Percentiles rank a stretch among this genome's conserved stretches.
Conservation (phyloP, 2,888 invertebrate species). For the Brassicogethes aeneus region DNA sequence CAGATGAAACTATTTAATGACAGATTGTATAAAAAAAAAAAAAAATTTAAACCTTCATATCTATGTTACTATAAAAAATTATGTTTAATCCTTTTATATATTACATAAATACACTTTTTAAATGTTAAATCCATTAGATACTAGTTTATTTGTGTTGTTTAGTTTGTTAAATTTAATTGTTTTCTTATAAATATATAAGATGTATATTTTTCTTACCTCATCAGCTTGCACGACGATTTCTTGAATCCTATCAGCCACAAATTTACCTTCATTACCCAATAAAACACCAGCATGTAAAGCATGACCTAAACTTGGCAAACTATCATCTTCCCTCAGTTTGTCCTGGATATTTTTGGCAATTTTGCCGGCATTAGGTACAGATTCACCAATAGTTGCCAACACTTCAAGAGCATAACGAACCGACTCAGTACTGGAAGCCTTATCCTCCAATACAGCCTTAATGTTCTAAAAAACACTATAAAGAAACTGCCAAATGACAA, state of each 20-base stretch:
- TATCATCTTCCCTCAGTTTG: constrained; percentile 77
- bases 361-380: constrained; percentile 56
- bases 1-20: too few relatives aligned
- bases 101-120: too few relatives aligned
- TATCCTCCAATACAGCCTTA: constrained; percentile 53
- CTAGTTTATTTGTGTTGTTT: too few relatives aligned
- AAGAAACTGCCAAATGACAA: background rate
- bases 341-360: constrained; percentile 64
- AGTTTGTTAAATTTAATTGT: too few relatives aligned
- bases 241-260: constrained; percentile 69
- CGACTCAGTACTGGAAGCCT: constrained; percentile 57
- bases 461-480: constrained; percentile 36
- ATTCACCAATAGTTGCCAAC: constrained; percentile 57
- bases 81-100: too few relatives aligned
- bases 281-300: constrained; percentile 75
- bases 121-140: too few relatives aligned
- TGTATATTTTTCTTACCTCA: constrained; percentile 51
- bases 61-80: too few relatives aligned
- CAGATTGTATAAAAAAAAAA: too few relatives aligned
- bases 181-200: constrained; percentile 32
- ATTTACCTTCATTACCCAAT: constrained; percentile 54
- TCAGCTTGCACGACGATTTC: constrained; percentile 93
- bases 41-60: too few relatives aligned
- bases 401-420: constrained; percentile 67
- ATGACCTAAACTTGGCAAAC: constrained; percentile 65